Evolutionary conservation across 2,888 invertebrate genomes (phyloP).

Genomic region (Merodon equestris): DNA sequence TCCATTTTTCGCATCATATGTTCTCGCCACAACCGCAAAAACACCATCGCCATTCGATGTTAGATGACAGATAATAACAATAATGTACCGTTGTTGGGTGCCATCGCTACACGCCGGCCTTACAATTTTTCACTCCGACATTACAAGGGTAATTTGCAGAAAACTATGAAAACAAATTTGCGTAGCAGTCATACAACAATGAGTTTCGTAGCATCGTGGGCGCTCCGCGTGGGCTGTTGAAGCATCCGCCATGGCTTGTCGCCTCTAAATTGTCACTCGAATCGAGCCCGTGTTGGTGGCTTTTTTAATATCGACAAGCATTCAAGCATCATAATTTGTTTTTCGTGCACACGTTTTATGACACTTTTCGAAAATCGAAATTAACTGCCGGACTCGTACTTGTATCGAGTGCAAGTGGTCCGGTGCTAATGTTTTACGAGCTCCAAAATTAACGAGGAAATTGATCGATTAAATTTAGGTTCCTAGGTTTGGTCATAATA

Average conservation of each 20-base stretch:
- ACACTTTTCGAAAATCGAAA: conserved; percentile 27
- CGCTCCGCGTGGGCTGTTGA: neutral
- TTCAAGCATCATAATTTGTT: too few species aligned
- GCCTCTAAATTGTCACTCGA: too few species aligned
- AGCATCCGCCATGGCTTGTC: too few species aligned
- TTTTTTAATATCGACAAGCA: too few species aligned
- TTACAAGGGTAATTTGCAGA: conserved; percentile 32
- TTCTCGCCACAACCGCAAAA: conserved; percentile 15
- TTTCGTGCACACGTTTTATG: conserved; percentile 14
- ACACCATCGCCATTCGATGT: conserved; percentile 5
- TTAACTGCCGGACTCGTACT: conserved; percentile 28
- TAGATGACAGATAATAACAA: conserved; percentile 35
- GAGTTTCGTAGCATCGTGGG: neutral
- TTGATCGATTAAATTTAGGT: conserved; percentile 16
- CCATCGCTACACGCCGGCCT: neutral
- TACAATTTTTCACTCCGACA: conserved; percentile 15
- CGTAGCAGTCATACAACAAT: conserved; percentile 27
- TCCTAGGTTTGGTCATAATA: too few species aligned
- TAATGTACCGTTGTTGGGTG: conserved; percentile 16
- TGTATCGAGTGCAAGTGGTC: conserved; percentile 15
- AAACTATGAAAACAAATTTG: conserved; percentile 36
- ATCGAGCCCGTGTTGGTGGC: too few species aligned
- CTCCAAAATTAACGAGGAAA: conserved; percentile 30
- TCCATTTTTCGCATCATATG: conserved; percentile 9
- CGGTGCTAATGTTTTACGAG: conserved; percentile 29